phyloP scores from a whole-genome alignment of 2,113 vertebrate species.

The Sinocyclocheilus maitianheensis region DNA sequence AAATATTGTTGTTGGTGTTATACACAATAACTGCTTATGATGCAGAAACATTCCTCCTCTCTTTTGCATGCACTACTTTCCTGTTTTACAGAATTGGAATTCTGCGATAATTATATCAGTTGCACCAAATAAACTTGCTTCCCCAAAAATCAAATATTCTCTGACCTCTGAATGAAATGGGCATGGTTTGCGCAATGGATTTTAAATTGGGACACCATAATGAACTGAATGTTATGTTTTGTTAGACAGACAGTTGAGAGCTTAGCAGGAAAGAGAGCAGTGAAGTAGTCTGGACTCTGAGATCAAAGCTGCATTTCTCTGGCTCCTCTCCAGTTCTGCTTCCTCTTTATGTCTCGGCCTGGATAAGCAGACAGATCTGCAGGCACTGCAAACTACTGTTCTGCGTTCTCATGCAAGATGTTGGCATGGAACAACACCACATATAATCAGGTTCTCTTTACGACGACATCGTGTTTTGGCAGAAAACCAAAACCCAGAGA shows the following conservation, averaged over 20 bases:
- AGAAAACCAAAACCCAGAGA: not conserved
- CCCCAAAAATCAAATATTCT: conserved; percentile 26
- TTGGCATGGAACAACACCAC: conserved; percentile 31
- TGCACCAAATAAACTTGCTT: conserved; percentile 24
- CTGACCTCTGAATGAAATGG: conserved; percentile 46
- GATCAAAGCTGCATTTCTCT: conserved; percentile 21
- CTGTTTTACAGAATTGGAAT: conserved; percentile 44
- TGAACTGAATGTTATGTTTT: conserved; percentile 43
- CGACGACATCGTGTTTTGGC: not conserved
- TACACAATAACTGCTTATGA: conserved; percentile 21
- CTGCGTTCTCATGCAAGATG: conserved; percentile 18
- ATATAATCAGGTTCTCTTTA: conserved; percentile 29
- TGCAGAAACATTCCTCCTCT: conserved; percentile 7
- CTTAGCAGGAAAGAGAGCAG: conserved; percentile 12
- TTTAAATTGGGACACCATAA: conserved; percentile 50
- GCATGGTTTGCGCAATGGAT: conserved; percentile 51
- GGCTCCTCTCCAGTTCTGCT: not conserved
- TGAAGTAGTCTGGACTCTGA: conserved; percentile 2
- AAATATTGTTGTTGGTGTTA: conserved; percentile 26
- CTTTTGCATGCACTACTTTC: not conserved
- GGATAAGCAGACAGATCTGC: conserved; percentile 36
- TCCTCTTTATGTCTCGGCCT: conserved; percentile 22
- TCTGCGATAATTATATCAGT: conserved; percentile 37
- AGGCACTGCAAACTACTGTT: conserved; percentile 30
- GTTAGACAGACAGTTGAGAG: conserved; percentile 31